These are phyloP conservation scores for Hirtodrosophila duncani DNA, from an alignment of 2,888 invertebrate species.

Conservation along the genomic window DNA sequence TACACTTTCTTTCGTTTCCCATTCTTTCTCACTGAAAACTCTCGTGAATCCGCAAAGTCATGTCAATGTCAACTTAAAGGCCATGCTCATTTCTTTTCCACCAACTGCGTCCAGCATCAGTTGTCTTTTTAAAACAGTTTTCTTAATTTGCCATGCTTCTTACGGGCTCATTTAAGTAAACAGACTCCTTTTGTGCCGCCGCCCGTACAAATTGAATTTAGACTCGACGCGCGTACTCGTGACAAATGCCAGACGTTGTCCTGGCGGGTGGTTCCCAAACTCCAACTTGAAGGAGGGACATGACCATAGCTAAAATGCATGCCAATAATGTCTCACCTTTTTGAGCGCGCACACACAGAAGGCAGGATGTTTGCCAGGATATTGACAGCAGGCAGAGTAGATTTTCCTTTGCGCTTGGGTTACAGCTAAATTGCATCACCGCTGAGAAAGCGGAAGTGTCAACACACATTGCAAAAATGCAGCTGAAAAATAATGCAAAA, in stretches of 20 bases:
- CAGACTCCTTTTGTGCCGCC: slow-evolving; percentile 32
- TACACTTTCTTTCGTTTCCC: too few relatives aligned
- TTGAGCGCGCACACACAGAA: slow-evolving; percentile 27
- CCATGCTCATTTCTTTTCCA: too few relatives aligned
- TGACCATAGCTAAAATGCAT: slow-evolving; percentile 42
- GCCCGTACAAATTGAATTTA: slow-evolving; percentile 37
- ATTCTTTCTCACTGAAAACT: too few relatives aligned
- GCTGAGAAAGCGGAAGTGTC: slow-evolving; percentile 38
- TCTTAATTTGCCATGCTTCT: slow-evolving; percentile 21
- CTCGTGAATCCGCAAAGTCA: too few relatives aligned
- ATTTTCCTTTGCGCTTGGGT: slow-evolving; percentile 38
- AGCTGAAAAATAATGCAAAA: slow-evolving; percentile 33
- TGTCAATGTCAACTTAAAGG: too few relatives aligned
- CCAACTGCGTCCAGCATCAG: too few relatives aligned
- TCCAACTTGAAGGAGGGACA: slow-evolving; percentile 4
- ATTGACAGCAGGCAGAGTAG: slow-evolving; percentile 21
- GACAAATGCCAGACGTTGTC: slow-evolving; percentile 18
- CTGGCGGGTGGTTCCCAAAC: slow-evolving; percentile 25
- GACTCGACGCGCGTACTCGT: slow-evolving; percentile 15
- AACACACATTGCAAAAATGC: slow-evolving; percentile 13
- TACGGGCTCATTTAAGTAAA: slow-evolving; percentile 32
- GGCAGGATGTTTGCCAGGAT: slow-evolving; percentile 42
- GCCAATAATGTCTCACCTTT: slow-evolving; percentile 32
- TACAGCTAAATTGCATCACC: slow-evolving; percentile 52
- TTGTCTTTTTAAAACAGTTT: not conserved